Evolutionary conservation across 2,797 vertebrate genomes (phyloP), one percentile per base, ranked within the genome.

Genomic region (Sebastes vulpes): DNA sequence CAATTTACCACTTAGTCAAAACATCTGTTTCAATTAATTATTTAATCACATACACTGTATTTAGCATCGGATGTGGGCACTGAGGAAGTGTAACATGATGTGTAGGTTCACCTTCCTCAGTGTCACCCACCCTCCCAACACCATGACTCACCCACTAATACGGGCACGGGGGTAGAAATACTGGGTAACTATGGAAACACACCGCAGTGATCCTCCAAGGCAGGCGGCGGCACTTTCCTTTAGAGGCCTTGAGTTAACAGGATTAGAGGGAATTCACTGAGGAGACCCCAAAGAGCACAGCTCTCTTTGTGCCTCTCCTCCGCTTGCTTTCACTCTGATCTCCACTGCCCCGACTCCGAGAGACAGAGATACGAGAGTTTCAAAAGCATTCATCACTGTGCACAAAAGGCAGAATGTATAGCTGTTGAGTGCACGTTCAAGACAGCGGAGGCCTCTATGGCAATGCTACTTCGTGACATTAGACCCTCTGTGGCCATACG

Each of bases 121-220:
- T 14, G 68, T 59, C 20, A 53, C 20, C 21, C 16, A 57, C 35
- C 28, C 32, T 32, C 28, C 21, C 18, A 2, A 7, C 38, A 56
- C 68, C 59, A 64, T 56, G 61, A 4, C 29, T 71, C 65, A 4
- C 29, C 68, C 65, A 71, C 42, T 32, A 67, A 67, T 31, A 56
- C 2, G 10, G 60, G 59, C 28, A 54, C 8, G 4, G 48, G 46
- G 63, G 58, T 53, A 64, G 68, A 70, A 81, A 76, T 59, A 53
- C 57, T 48, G 82, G 66, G 93, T 95, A 89, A 76, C 90, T 86
- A 94, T 95, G 92, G 94, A 84, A 93, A 94, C 92, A 48, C 69
- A 64, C 46, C 14, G 18, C 72, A 77, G 75, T 78, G 80, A 65
- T 77, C 86, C 73, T 81, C 72, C 9, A 18, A 82, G 60, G 53